phyloP scores from a whole-genome alignment of 2,797 vertebrate genomes.

The Alca torda region DNA sequence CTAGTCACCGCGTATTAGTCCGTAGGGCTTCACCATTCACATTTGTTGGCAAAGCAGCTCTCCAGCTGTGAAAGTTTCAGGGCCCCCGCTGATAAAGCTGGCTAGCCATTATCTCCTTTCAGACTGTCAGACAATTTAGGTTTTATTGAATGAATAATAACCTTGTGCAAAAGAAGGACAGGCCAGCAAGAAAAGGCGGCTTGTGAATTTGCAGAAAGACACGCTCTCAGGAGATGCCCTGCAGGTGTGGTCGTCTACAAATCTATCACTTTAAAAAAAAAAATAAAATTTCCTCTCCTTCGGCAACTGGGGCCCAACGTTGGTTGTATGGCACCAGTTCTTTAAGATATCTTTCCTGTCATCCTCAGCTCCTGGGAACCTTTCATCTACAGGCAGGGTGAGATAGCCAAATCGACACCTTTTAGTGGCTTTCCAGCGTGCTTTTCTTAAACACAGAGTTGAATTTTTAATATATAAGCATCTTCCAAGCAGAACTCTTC shows the following conservation, averaged over 20 bases:
- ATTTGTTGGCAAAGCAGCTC: background rate
- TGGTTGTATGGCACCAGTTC: background rate
- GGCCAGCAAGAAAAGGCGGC: background rate
- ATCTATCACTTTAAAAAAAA: background rate
- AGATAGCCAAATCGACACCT: background rate
- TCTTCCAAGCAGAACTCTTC: background rate
- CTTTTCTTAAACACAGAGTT: background rate
- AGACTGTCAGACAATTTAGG: background rate
- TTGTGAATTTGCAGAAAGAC: background rate
- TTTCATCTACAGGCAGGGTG: background rate
- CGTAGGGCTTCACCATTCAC: background rate
- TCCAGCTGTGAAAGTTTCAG: slow-evolving; percentile 17
- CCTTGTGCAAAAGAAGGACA: background rate
- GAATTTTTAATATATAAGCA: background rate
- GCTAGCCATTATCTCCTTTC: background rate
- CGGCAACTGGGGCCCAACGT: rapidly evolving
- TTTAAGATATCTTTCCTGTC: background rate
- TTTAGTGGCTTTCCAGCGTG: background rate
- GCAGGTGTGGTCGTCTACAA: background rate
- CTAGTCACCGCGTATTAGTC: background rate
- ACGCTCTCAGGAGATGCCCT: background rate
- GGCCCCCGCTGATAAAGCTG: background rate
- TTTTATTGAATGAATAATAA: background rate
- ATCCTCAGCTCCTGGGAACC: background rate
- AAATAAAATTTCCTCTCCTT: background rate